These are phyloP conservation scores for Drosophila recens DNA, from an alignment of 2,888 invertebrate genomes.

Conservation along the genomic window DNA sequence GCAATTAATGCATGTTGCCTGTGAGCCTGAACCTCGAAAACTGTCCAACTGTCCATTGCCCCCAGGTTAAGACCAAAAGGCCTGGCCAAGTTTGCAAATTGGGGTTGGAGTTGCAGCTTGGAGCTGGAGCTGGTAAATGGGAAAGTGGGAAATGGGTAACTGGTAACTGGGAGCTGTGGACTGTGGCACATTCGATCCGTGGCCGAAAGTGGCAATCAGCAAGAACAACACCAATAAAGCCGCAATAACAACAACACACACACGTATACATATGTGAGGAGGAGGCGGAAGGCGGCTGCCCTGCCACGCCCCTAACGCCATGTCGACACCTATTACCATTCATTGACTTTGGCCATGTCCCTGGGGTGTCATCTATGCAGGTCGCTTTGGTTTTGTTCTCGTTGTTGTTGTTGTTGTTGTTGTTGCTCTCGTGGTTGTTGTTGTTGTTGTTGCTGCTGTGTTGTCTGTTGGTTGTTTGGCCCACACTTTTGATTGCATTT, in stretches of 20 bases:
- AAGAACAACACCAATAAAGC: constrained; percentile 76
- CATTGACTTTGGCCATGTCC: constrained; percentile 79
- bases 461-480: constrained; percentile 51
- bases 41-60: constrained; percentile 15
- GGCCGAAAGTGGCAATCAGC: constrained; percentile 77
- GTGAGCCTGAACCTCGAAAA: constrained; percentile 20
- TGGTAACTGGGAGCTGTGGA: background rate
- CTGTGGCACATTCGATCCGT: constrained; percentile 60
- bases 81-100: background rate
- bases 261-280: background rate
- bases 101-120: background rate
- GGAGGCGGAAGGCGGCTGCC: constrained; percentile 7
- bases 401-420: constrained; percentile 22
- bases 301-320: constrained; percentile 64
- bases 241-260: constrained; percentile 48
- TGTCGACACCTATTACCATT: constrained; percentile 81
- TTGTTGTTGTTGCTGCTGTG: constrained; percentile 36
- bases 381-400: constrained; percentile 65
- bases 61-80: constrained; percentile 10
- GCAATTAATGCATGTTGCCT: constrained; percentile 81
- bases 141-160: background rate
- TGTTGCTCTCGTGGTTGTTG: constrained; percentile 3
- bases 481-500: constrained; percentile 80
- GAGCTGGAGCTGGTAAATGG: constrained; percentile 1
- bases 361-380: constrained; percentile 82